Evolutionary conservation across 2,888 invertebrate species (phyloP).

Genomic region (Acronicta aceris): DNA sequence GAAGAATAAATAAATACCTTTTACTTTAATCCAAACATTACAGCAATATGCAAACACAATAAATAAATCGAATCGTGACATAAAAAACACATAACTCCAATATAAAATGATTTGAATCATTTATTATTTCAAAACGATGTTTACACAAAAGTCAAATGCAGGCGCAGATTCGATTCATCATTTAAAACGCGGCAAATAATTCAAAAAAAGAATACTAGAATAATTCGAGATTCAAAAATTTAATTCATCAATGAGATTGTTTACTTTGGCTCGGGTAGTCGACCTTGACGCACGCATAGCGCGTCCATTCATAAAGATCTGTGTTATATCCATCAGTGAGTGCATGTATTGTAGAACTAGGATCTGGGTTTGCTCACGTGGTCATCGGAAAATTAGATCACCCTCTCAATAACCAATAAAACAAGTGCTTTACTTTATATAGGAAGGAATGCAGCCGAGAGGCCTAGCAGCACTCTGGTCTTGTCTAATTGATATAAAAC

Average conservation of each 20-base stretch:
- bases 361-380: slow-evolving; percentile 1
- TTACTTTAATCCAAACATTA: slow-evolving; percentile 19
- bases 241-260: slow-evolving; percentile 51
- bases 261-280: slow-evolving; percentile 46
- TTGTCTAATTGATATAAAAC: neutral
- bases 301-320: slow-evolving; percentile 46
- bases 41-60: slow-evolving; percentile 21
- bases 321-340: slow-evolving; percentile 40
- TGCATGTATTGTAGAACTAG: slow-evolving; percentile 40
- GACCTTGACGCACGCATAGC: slow-evolving; percentile 52
- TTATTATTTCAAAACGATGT: slow-evolving; percentile 25
- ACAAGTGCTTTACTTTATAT: too few relatives aligned
- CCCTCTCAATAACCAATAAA: neutral
- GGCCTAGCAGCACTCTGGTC: too few relatives aligned
- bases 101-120: slow-evolving; percentile 30
- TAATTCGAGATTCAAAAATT: slow-evolving; percentile 16
- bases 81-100: slow-evolving; percentile 18
- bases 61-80: slow-evolving; percentile 35
- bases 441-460: too few relatives aligned
- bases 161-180: slow-evolving; percentile 30
- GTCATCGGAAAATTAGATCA: slow-evolving; percentile 13
- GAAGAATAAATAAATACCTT: slow-evolving; percentile 25
- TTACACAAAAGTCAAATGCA: slow-evolving; percentile 28
- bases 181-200: slow-evolving; percentile 27
- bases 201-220: slow-evolving; percentile 22